These are phyloP conservation scores for Zaprionus kolodkinae DNA, from an alignment of 1,140 invertebrate genomes.

Conservation along the genomic window DNA sequence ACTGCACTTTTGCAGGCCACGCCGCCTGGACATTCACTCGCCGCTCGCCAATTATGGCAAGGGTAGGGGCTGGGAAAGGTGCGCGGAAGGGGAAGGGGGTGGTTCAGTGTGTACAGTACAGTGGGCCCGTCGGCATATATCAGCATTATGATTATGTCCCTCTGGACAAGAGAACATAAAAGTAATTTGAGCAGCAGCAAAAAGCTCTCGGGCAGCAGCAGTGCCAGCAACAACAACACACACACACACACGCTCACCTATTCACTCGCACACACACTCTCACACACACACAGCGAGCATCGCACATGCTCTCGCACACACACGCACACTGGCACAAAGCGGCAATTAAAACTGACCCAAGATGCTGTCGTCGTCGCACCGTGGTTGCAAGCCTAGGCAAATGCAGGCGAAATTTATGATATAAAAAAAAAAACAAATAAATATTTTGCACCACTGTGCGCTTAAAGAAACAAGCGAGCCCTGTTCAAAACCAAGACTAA, in stretches of 20 bases:
- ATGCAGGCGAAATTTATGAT: neutral
- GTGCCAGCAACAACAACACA: neutral
- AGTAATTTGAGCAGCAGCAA: constrained; percentile 47
- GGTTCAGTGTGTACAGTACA: neutral
- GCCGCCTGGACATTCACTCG: neutral
- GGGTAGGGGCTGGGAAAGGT: neutral
- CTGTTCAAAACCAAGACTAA: too few relatives aligned
- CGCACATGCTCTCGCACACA: neutral
- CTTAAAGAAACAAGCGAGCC: too few relatives aligned
- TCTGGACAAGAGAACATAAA: constrained; percentile 23
- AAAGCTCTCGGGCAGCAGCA: constrained; percentile 26
- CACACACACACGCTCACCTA: constrained; percentile 26
- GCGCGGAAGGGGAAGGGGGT: too few relatives aligned
- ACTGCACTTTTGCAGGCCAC: neutral
- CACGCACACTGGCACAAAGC: constrained; percentile 20
- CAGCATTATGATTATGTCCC: constrained; percentile 38
- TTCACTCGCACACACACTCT: neutral
- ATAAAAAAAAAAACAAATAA: too few relatives aligned
- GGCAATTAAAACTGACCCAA: constrained; percentile 79
- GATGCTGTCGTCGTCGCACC: constrained; percentile 53
- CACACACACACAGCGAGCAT: neutral
- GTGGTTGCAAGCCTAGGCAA: neutral
- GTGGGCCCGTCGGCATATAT: constrained; percentile 32
- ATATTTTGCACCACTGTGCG: too few relatives aligned
- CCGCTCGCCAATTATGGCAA: neutral